Base-by-base conservation (phyloP, 2,888 invertebrate genomes). In the Dascillus cervinus region DNA sequence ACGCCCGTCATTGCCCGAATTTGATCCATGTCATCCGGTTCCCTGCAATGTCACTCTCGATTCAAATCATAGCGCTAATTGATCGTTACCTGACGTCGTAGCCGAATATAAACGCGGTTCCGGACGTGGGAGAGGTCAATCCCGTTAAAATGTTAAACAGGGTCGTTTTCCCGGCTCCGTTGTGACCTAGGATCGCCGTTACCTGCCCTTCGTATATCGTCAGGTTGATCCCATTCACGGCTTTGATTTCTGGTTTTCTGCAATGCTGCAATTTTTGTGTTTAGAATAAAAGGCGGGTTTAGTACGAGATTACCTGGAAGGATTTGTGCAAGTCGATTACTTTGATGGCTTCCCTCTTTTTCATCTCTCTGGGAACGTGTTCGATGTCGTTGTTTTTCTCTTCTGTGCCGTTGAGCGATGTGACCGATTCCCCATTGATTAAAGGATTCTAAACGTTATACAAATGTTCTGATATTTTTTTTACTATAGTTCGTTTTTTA, bases 131-230 rank as follows among this genome's bases (percentile, higher is more conserved):
- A 1, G 79, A 67, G 0, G 83, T 82, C n/a, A 84, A 58, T 1
- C 90, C 89, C 2, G 87, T 86, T 10, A 90, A 63, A 44, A 90
- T 87, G 50, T 88, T 88, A 56, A 90, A 82, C 4, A 88, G 66
- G 0, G 88, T 88, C 1, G 87, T 87, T 62, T 90, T 89, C 3
- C 89, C 89, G 19, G 89, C 88, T 1, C 88, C 88, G 53, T 89
- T 89, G 51, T 88, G 88, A 0, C 88, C 89, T 37, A 89, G 64
- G 11, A 89, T 79, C 0, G 87, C 87, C 0, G 88, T 89, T 39
- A 89, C 88, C 62, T 89, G 87, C 1, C 77, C 86, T 57, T 88
- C 85, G 64, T 88, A 89, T 41, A 89, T 83, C 33, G 83, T 83
- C 34, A 88, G 62, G 56, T 82, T 82, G 17, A 87, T 80, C 2